Evolutionary conservation across 2,888 invertebrate genomes (phyloP).

Genomic region (Drosophila histrio): DNA sequence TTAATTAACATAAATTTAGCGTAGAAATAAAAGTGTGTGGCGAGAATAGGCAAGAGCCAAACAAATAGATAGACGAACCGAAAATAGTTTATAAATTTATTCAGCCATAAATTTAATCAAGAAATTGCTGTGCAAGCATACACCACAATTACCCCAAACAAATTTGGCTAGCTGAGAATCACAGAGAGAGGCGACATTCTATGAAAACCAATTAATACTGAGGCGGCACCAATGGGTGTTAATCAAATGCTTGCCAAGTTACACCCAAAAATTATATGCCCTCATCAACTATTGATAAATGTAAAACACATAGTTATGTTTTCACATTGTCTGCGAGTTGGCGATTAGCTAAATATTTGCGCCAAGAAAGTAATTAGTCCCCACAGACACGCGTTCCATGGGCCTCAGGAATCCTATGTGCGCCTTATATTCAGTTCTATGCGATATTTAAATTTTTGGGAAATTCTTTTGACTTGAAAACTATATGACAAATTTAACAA

Average conservation of each 20-base stretch:
- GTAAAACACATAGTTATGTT: constrained; percentile 1
- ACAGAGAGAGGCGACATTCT: constrained; percentile 10
- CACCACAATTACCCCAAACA: constrained; percentile 28
- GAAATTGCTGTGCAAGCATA: constrained; percentile 19
- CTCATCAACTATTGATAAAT: constrained; percentile 37
- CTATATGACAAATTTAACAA: constrained; percentile 1
- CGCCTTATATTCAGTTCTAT: background rate
- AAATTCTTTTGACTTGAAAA: constrained; percentile 6
- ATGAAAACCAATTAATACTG: constrained; percentile 55
- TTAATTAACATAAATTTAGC: constrained; percentile 76
- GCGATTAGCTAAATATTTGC: constrained; percentile 24
- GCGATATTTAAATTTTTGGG: constrained; percentile 19
- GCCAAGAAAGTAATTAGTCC: constrained; percentile 62
- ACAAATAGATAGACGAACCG: constrained; percentile 22
- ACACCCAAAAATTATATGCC: constrained; percentile 16
- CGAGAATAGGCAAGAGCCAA: constrained; percentile 17
- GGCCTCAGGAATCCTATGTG: constrained; percentile 4
- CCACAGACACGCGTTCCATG: constrained; percentile 5
- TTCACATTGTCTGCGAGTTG: constrained; percentile 28
- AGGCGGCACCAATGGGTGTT: constrained; percentile 54
- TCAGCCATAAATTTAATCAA: constrained; percentile 47
- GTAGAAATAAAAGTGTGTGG: constrained; percentile 44
- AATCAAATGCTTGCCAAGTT: constrained; percentile 54
- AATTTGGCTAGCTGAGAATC: constrained; percentile 1
- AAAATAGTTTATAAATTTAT: constrained; percentile 54